phyloP scores from a whole-genome alignment of 2,113 vertebrate genomes.

The Philantomba maxwellii region DNA sequence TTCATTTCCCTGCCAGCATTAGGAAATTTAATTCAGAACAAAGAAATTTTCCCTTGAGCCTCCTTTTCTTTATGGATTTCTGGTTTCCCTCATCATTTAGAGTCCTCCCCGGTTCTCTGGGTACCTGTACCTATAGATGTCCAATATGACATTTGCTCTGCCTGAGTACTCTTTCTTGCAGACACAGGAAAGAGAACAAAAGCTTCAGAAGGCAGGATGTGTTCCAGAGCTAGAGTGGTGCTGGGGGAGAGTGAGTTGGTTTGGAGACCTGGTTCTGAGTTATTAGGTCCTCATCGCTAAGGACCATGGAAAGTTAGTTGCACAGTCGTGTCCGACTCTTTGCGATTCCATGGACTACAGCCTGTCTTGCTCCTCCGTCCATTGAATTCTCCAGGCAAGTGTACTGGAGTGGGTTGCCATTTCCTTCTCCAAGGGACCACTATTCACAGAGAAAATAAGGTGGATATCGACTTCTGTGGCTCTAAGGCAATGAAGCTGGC shows the following conservation, averaged over 20 bases:
- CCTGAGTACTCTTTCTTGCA: constrained; percentile 32
- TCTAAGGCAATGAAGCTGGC: neutral
- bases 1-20: constrained; percentile 70
- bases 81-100: constrained; percentile 65
- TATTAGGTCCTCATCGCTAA: neutral
- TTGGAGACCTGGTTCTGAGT: neutral
- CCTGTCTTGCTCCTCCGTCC: neutral
- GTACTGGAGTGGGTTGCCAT: neutral
- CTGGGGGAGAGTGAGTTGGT: neutral
- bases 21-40: constrained; percentile 58
- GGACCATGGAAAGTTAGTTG: neutral
- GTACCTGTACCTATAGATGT: constrained; percentile 63
- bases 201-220: neutral
- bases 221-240: neutral
- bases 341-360: neutral
- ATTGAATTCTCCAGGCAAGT: neutral
- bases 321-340: neutral
- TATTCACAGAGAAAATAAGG: neutral
- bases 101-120: constrained; percentile 46
- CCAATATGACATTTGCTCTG: neutral
- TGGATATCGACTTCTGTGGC: neutral
- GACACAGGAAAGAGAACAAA: constrained; percentile 55
- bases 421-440: neutral
- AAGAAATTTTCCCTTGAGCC: constrained; percentile 54
- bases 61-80: constrained; percentile 52